Evolutionary conservation across 1,140 invertebrate genomes (phyloP), one percentile per base, ranked within the genome.

Genomic region (Saccostrea glomerata): DNA sequence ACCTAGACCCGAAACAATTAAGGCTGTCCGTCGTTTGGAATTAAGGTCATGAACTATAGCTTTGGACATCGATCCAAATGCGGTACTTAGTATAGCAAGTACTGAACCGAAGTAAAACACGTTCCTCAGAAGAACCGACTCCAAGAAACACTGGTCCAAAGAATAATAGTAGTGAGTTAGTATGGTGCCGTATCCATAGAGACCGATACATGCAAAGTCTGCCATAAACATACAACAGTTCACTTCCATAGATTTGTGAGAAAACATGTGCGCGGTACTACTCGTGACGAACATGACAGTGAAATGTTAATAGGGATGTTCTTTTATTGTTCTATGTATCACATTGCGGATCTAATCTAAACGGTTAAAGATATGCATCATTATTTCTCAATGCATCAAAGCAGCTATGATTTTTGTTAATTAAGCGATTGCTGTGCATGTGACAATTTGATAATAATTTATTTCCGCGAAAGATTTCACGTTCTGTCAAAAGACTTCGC

Each of bases 91-190:
- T 17, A 63, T 56, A 20, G 84, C 55, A 20, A 85, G 30, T 12
- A 85, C 13, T 36, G 58, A 36, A 17, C 84, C 84, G 55, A 85
- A 58, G 25, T 54, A 56, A 13, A 85, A 58, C 6, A 56, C 84
- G 25, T 63, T 60, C 30, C 30, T 58, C 6, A 56, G 84, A 23
- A 85, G 84, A 20, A 58, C 15, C 5, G 84, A 60, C 13, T 58
- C 84, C 6, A 56, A 25, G 55, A 85, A 85, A 25, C 17, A 56
- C 30, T 60, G 30, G 12, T 58, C 55, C 55, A 85, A n/a, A 13
- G 55, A 85, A 85, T 85, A 85, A 85, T 85, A 63, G n/a, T 85
- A 85, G 23, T 85, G 84, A 2, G 25, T 85, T 13, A 85, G 23
- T 56, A 85, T 85, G 3, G 84, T 85, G 20, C 84, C 84, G 13